Percentiles rank a stretch among this genome's conserved stretches.
Conservation (phyloP, 2,113 vertebrate genomes). For the Alaudala cheleensis region DNA sequence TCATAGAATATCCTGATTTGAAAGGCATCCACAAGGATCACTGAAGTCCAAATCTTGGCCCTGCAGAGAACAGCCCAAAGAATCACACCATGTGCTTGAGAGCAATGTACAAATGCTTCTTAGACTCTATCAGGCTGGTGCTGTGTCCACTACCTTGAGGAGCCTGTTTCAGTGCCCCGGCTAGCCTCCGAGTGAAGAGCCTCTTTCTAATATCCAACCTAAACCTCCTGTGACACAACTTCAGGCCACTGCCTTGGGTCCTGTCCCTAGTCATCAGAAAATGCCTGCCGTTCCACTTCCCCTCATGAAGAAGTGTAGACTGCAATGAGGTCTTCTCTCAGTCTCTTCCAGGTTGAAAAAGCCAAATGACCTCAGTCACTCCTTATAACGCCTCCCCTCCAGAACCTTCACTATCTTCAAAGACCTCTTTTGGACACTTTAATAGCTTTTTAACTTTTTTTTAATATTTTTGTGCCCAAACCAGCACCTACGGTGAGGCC, state of each 20-base stretch:
- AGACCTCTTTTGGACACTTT: neutral
- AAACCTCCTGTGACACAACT: neutral
- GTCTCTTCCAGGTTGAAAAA: neutral
- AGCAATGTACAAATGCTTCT: neutral
- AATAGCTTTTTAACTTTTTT: neutral
- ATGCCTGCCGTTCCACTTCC: neutral
- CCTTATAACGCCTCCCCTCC: neutral
- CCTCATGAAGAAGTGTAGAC: fast-evolving
- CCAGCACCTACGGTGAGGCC: neutral
- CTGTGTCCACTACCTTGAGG: neutral
- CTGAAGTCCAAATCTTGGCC: neutral
- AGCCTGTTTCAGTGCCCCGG: neutral
- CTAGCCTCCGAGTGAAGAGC: neutral
- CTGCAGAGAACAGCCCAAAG: neutral
- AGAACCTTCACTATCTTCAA: neutral
- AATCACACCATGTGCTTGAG: no score
- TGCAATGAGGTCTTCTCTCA: neutral
- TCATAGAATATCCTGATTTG: neutral
- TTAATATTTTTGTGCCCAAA: neutral
- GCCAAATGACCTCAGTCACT: fast-evolving
- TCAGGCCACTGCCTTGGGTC: neutral
- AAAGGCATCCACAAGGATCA: neutral
- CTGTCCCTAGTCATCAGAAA: neutral
- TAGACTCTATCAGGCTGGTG: neutral
- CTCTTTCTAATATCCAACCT: neutral